Conservation (phyloP, 2,888 invertebrate genomes). For the Pedicia rivosa region DNA sequence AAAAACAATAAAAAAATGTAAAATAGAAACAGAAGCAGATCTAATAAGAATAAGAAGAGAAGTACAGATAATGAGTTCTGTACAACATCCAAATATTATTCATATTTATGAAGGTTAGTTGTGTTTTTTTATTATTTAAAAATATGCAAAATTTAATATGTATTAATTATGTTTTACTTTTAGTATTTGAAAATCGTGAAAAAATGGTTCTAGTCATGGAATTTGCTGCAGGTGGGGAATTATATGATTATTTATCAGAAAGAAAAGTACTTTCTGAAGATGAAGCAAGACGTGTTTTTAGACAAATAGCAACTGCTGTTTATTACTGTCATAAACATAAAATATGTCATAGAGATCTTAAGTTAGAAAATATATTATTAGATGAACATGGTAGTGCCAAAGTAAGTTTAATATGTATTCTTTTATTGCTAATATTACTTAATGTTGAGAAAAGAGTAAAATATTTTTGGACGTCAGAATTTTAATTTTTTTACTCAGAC, state of each 20-base stretch:
- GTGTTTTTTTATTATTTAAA: background rate
- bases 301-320: conserved; percentile 91
- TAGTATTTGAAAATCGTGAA: conserved; percentile 98
- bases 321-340: conserved; percentile 98
- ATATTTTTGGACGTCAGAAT: too few species aligned
- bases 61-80: conserved; percentile 98
- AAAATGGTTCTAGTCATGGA: conserved; percentile 99
- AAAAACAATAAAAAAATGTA: conserved; percentile 93
- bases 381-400: conserved; percentile 91
- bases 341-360: conserved; percentile 91
- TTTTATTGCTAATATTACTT: too few species aligned
- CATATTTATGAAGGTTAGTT: conserved; percentile 93
- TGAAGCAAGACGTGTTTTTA: conserved; percentile 86
- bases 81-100: conserved; percentile 97
- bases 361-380: conserved; percentile 85
- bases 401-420: too few species aligned
- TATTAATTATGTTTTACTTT: conserved; percentile 19
- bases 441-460: too few species aligned
- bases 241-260: conserved; percentile 92
- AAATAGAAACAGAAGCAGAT: conserved; percentile 94
- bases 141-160: background rate
- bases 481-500: too few species aligned
- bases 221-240: conserved; percentile 94
- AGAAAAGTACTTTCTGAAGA: conserved; percentile 79
- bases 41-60: conserved; percentile 88